Percentiles rank a stretch among this genome's conserved stretches.
These are phyloP conservation scores for Campylomormyrus tamandua DNA, from an alignment of 2,113 vertebrate species.

Conservation along the genomic window DNA sequence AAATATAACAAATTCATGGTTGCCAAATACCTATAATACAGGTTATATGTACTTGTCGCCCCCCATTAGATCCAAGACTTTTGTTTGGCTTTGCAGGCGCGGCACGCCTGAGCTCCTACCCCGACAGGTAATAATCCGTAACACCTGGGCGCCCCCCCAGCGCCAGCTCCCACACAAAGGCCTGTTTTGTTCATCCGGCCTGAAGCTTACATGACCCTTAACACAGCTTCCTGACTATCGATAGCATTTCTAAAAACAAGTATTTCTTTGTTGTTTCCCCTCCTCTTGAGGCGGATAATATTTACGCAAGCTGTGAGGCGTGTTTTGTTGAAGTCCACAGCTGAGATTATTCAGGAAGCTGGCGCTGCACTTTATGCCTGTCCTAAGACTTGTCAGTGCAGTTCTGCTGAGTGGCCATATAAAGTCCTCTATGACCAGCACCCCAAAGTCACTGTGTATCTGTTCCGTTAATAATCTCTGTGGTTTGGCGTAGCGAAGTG, in stretches of 20 bases:
- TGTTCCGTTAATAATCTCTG: neutral
- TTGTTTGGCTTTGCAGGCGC: neutral
- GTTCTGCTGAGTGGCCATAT: constrained; percentile 21
- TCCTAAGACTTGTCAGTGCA: constrained; percentile 18
- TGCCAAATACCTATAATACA: neutral
- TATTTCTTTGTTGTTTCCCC: neutral
- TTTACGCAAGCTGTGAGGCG: neutral
- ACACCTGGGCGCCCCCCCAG: neutral
- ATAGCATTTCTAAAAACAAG: neutral
- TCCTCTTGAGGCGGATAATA: neutral
- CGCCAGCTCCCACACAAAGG: neutral
- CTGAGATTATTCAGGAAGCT: constrained; percentile 6
- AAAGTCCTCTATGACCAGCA: neutral
- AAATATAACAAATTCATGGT: neutral
- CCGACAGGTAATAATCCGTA: neutral
- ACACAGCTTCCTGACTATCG: neutral
- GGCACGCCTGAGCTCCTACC: neutral
- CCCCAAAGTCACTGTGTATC: neutral
- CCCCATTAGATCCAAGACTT: neutral
- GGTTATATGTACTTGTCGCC: neutral
- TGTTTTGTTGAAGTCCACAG: neutral
- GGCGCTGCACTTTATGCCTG: constrained; percentile 20
- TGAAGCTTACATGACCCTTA: neutral
- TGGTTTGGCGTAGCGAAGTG: neutral
- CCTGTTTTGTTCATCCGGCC: neutral